Evolutionary conservation across 2,888 invertebrate species (phyloP).

Genomic region (Eupelmus urozonus): DNA sequence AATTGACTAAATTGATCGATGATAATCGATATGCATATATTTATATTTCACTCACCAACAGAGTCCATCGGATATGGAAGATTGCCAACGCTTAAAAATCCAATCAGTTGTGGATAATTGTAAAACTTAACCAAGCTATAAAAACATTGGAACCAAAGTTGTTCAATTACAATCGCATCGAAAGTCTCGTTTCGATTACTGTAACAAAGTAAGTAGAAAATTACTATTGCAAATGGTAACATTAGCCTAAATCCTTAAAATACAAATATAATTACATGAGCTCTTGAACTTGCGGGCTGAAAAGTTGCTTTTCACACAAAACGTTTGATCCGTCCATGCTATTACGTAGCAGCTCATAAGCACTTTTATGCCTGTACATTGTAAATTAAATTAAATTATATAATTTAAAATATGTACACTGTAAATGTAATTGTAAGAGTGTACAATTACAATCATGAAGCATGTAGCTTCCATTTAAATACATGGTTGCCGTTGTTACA

Average conservation of each 20-base stretch:
- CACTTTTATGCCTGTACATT: constrained; percentile 66
- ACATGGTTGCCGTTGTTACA: too few species aligned
- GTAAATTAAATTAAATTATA: neutral
- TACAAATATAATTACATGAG: constrained; percentile 65
- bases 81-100: constrained; percentile 73
- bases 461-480: too few species aligned
- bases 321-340: constrained; percentile 69
- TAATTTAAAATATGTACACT: neutral
- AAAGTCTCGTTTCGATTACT: constrained; percentile 68
- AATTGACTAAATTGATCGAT: too few species aligned
- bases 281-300: constrained; percentile 65
- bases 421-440: too few species aligned
- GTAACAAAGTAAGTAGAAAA: constrained; percentile 50
- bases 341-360: constrained; percentile 66
- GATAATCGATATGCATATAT: too few species aligned
- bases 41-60: constrained; percentile 66
- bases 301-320: constrained; percentile 70
- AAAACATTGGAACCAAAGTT: constrained; percentile 74
- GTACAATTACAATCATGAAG: too few species aligned
- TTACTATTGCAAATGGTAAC: constrained; percentile 1
- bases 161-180: constrained; percentile 72
- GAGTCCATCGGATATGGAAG: constrained; percentile 74
- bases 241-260: neutral
- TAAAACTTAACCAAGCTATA: constrained; percentile 71
- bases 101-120: constrained; percentile 71